Percentiles rank a stretch among this genome's conserved stretches.
Evolutionary conservation across 2,888 invertebrate genomes (phyloP).

Genomic region (Caenorhabditis macrosperma): DNA sequence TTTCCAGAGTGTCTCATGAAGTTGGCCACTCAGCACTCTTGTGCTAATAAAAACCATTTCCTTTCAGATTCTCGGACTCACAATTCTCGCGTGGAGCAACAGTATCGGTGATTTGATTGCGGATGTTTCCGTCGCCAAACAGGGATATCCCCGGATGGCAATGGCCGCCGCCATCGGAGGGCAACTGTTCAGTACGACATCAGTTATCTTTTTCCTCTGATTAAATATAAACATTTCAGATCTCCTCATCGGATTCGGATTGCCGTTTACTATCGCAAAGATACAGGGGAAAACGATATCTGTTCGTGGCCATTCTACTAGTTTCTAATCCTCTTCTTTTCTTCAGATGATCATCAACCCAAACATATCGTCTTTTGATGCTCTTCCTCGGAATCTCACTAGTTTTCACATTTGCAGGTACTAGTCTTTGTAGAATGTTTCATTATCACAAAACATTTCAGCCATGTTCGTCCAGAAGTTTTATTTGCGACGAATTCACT

Average conservation of each 20-base stretch:
- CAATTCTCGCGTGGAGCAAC: slow-evolving; percentile 85
- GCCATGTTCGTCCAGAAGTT: slow-evolving; percentile 52
- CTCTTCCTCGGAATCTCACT: slow-evolving; percentile 53
- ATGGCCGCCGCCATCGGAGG: slow-evolving; percentile 86
- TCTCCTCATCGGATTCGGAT: slow-evolving; percentile 75
- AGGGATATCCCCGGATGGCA: slow-evolving; percentile 85
- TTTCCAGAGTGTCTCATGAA: slow-evolving; percentile 80
- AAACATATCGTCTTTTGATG: slow-evolving; percentile 56
- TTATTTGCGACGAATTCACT: slow-evolving; percentile 39
- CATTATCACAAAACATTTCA: slow-evolving; percentile 13
- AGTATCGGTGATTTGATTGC: slow-evolving; percentile 85
- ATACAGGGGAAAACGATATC: slow-evolving; percentile 69
- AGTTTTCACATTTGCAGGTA: slow-evolving; percentile 47
- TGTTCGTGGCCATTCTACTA: too few relatives aligned
- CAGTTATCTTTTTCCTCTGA: neutral
- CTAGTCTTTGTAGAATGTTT: neutral
- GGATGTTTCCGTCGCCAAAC: slow-evolving; percentile 84
- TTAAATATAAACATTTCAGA: slow-evolving; percentile 57
- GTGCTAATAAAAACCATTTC: neutral
- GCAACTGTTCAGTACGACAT: slow-evolving; percentile 84
- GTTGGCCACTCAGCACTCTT: slow-evolving; percentile 4
- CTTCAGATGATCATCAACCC: slow-evolving; percentile 59
- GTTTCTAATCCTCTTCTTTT: neutral
- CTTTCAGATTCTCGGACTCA: slow-evolving; percentile 84
- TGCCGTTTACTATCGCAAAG: slow-evolving; percentile 73